Evolutionary conservation across 2,888 invertebrate species (phyloP).

Genomic region (Bruchidius siliquastri): DNA sequence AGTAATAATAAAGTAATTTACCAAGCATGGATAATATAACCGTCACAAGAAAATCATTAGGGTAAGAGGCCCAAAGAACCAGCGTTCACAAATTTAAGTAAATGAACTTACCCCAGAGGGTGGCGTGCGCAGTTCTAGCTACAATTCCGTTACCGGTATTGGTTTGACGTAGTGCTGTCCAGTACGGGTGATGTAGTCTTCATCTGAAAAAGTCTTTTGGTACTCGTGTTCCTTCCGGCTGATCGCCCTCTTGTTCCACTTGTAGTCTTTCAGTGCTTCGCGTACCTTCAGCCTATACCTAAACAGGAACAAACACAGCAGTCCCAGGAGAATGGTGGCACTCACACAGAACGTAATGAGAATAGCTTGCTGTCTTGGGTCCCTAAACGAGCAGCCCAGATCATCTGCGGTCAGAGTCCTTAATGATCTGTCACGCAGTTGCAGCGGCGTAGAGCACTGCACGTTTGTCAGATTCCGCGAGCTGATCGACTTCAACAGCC

Average conservation of each 20-base stretch:
- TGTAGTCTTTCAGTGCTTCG: conserved; percentile 77
- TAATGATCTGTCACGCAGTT: conserved; percentile 65
- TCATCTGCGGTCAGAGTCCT: conserved; percentile 68
- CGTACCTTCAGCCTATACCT: conserved; percentile 75
- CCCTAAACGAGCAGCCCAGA: conserved; percentile 75
- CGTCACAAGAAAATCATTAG: no score
- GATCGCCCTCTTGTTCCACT: conserved; percentile 69
- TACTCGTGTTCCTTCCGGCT: conserved; percentile 81
- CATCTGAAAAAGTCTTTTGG: conserved; percentile 84
- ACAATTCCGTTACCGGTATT: conserved; percentile 89
- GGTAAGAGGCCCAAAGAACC: no score
- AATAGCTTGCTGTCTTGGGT: conserved; percentile 74
- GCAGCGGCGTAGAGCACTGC: conserved; percentile 69
- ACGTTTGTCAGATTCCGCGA: conserved; percentile 63
- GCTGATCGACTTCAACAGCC: conserved; percentile 70
- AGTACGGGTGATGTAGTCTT: conserved; percentile 73
- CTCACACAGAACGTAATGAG: conserved; percentile 71
- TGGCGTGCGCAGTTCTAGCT: conserved; percentile 93
- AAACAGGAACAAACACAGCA: conserved; percentile 69
- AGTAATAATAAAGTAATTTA: no score
- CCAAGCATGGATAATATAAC: no score
- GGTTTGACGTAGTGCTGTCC: conserved; percentile 59
- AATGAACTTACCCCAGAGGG: conserved; percentile 57
- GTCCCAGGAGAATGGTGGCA: conserved; percentile 67
- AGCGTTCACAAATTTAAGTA: no score